These are phyloP conservation scores for Catocala sponsa DNA, from an alignment of 2,888 invertebrate genomes.

Conservation along the genomic window DNA sequence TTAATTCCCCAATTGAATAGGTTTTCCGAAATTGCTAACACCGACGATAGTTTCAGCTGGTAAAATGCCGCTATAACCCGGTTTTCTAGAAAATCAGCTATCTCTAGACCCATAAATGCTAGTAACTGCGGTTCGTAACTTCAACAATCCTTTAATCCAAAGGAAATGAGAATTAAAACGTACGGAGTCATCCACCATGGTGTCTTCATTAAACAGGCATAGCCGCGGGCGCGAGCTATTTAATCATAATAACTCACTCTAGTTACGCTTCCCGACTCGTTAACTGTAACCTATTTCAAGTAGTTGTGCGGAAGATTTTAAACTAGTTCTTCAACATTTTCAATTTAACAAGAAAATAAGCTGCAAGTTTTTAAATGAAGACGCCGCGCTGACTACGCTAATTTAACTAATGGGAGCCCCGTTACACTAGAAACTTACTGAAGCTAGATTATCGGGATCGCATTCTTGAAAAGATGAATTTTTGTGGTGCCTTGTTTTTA, in stretches of 20 bases:
- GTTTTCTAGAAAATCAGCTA: too few species aligned
- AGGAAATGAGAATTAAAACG: too few species aligned
- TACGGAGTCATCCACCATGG: too few species aligned
- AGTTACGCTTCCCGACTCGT: slow-evolving; percentile 29
- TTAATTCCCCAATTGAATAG: too few species aligned
- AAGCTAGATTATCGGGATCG: slow-evolving; percentile 16
- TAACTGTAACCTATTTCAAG: slow-evolving; percentile 25
- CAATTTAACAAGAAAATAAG: slow-evolving; percentile 58
- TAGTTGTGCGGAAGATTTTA: slow-evolving; percentile 30
- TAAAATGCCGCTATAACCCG: too few species aligned
- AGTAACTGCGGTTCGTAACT: too few species aligned
- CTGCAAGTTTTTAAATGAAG: slow-evolving; percentile 51
- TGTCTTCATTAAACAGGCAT: too few species aligned
- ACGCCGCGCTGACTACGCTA: slow-evolving; percentile 45
- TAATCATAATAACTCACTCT: slow-evolving; percentile 18
- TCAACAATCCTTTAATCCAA: too few species aligned
- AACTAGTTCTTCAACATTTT: slow-evolving; percentile 54
- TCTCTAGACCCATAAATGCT: too few species aligned
- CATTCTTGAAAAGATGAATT: neutral
- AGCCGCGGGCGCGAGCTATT: neutral
- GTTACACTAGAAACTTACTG: slow-evolving; percentile 21
- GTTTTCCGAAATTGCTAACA: too few species aligned
- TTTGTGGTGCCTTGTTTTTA: neutral
- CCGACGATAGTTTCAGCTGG: too few species aligned
- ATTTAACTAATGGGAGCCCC: slow-evolving; percentile 51